phyloP scores from a whole-genome alignment of 1,140 invertebrate genomes.

The Scaptomyza graminum region DNA sequence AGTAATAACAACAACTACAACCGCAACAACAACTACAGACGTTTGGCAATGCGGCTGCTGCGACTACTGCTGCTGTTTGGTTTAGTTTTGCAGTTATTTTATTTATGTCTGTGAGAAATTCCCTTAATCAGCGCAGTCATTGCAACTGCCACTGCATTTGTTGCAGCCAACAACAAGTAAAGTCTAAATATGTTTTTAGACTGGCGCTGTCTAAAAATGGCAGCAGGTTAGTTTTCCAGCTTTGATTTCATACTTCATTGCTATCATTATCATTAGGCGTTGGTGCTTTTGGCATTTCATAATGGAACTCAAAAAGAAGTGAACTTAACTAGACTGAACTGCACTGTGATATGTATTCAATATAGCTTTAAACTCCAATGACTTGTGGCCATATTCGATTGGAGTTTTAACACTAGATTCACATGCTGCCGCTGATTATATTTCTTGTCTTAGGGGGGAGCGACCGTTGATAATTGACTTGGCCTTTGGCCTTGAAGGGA shows the following conservation, averaged over 20 bases:
- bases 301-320: conserved; percentile 32
- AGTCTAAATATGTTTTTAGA: conserved; percentile 40
- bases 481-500: conserved; percentile 35
- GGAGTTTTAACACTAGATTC: conserved; percentile 17
- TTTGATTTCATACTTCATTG: neutral
- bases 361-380: conserved; percentile 11
- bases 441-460: conserved; percentile 1
- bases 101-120: conserved; percentile 71
- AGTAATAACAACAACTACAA: conserved; percentile 21
- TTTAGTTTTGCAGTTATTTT: conserved; percentile 53
- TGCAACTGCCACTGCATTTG: conserved; percentile 24
- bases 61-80: conserved; percentile 27
- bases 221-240: conserved; percentile 14
- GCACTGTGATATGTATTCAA: conserved; percentile 34
- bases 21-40: conserved; percentile 15
- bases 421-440: conserved; percentile 34
- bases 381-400: conserved; percentile 26
- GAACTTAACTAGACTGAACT: neutral
- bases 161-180: conserved; percentile 26
- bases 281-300: conserved; percentile 29
- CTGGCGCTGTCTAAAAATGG: conserved; percentile 47
- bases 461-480: conserved; percentile 20
- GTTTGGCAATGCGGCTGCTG: conserved; percentile 39
- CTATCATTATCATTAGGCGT: conserved; percentile 62
- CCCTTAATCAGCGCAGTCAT: conserved; percentile 71